Percentiles rank a stretch among this genome's conserved stretches.
Conservation (phyloP, 1,140 invertebrate genomes). For the Pararge aegeria region DNA sequence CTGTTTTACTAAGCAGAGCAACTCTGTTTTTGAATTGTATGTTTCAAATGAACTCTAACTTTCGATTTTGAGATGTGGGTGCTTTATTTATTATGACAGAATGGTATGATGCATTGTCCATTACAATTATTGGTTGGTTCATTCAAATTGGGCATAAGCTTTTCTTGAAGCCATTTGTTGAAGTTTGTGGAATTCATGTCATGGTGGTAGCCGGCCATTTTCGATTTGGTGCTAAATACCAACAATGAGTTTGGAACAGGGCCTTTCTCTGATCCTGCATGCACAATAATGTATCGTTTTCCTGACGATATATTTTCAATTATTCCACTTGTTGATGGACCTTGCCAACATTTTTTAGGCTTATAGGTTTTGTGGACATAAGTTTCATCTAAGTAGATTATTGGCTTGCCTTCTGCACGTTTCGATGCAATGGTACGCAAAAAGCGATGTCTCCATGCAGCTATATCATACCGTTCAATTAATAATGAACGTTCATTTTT, state of each 20-base stretch:
- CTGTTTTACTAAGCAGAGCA: too few relatives aligned
- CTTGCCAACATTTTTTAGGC: constrained; percentile 34
- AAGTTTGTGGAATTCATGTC: constrained; percentile 27
- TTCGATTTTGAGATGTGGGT: background rate
- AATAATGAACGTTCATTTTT: constrained; percentile 24
- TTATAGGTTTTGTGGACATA: constrained; percentile 36
- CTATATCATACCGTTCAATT: constrained; percentile 22
- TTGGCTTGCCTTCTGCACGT: constrained; percentile 28
- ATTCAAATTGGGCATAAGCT: constrained; percentile 28
- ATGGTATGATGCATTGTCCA: constrained; percentile 26
- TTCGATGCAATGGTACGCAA: constrained; percentile 21
- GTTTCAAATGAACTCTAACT: too few relatives aligned
- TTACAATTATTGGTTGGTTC: constrained; percentile 23
- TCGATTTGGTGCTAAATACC: constrained; percentile 29
- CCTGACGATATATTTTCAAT: constrained; percentile 29
- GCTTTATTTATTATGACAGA: background rate
- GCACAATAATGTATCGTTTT: background rate
- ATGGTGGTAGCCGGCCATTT: constrained; percentile 16
- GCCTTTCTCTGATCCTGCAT: too few relatives aligned
- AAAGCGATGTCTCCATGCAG: constrained; percentile 28
- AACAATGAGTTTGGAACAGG: background rate
- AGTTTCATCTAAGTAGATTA: constrained; percentile 34
- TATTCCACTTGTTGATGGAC: constrained; percentile 23
- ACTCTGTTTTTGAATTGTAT: too few relatives aligned
- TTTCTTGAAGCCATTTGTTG: constrained; percentile 31